Conservation (phyloP, 2,888 invertebrate genomes). For the Scelioninae gen. 1 region DNA sequence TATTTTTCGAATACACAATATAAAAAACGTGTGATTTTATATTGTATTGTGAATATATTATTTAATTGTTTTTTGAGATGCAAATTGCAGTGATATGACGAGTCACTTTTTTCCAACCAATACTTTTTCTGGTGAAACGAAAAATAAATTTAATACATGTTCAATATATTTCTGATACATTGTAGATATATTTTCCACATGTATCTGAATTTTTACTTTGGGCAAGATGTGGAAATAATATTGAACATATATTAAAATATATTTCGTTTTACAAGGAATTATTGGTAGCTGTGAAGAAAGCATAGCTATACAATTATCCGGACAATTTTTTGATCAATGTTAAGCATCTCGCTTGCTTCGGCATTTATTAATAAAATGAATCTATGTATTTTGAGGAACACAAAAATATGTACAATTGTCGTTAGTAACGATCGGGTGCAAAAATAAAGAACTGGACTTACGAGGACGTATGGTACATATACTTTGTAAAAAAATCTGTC, state of each 20-base stretch:
- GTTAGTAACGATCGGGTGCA: slow-evolving; percentile 48
- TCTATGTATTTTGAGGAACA: slow-evolving; percentile 40
- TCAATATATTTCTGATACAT: no score
- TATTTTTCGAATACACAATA: slow-evolving; percentile 40
- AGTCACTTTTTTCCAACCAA: no score
- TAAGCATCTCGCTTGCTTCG: slow-evolving; percentile 40
- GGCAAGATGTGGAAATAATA: no score
- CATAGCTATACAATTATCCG: slow-evolving; percentile 1
- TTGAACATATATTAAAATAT: no score
- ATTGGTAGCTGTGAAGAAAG: background rate
- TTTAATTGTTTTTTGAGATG: slow-evolving; percentile 38
- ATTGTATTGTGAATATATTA: slow-evolving; percentile 61
- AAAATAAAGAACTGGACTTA: slow-evolving; percentile 54
- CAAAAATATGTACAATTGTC: slow-evolving; percentile 35
- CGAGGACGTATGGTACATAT: slow-evolving; percentile 27
- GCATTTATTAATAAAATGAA: slow-evolving; percentile 41
- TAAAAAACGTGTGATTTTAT: slow-evolving; percentile 35
- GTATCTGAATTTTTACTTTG: no score
- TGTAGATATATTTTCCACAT: no score
- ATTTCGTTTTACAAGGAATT: no score
- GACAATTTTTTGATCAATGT: slow-evolving; percentile 34
- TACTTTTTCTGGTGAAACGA: no score
- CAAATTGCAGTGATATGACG: background rate
- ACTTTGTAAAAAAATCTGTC: slow-evolving; percentile 53
- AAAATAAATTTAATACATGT: no score